Percentiles rank a stretch among this genome's conserved stretches.
Conservation (phyloP, 2,888 invertebrate genomes). For the Cynaeus angustus region DNA sequence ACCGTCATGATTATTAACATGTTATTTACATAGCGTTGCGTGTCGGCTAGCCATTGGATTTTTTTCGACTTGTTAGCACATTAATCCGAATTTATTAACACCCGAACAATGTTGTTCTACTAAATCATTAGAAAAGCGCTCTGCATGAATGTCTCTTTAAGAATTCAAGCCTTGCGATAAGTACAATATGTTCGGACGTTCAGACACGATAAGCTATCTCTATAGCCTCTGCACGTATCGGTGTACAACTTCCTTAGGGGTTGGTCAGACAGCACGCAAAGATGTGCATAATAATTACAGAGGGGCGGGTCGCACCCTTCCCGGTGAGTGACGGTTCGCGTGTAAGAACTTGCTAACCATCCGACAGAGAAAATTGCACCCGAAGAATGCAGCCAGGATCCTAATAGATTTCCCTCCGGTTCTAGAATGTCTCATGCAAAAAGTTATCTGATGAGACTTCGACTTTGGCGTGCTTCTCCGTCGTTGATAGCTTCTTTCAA, state of each 20-base stretch:
- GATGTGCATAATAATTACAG: slow-evolving; percentile 70
- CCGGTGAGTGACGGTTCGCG: slow-evolving; percentile 58
- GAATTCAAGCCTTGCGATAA: slow-evolving; percentile 48
- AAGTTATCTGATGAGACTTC: slow-evolving; percentile 47
- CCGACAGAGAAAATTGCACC: slow-evolving; percentile 33
- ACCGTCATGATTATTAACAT: slow-evolving; percentile 48
- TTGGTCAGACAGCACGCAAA: slow-evolving; percentile 67
- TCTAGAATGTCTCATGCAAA: slow-evolving; percentile 46
- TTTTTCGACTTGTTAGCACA: slow-evolving; percentile 55
- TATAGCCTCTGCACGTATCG: slow-evolving; percentile 63
- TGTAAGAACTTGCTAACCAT: slow-evolving; percentile 54
- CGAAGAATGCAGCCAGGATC: slow-evolving; percentile 35
- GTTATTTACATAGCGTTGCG: slow-evolving; percentile 50
- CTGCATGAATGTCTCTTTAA: slow-evolving; percentile 52
- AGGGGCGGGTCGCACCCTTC: slow-evolving; percentile 47
- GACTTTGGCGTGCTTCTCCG: slow-evolving; percentile 41
- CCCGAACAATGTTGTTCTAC: slow-evolving; percentile 43
- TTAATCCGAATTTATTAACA: slow-evolving; percentile 54
- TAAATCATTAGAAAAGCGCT: slow-evolving; percentile 49
- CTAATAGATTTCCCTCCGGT: slow-evolving; percentile 44
- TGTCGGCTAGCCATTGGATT: slow-evolving; percentile 44
- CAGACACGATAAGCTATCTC: slow-evolving; percentile 62
- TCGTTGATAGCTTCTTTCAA: slow-evolving; percentile 43
- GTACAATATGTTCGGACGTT: slow-evolving; percentile 55
- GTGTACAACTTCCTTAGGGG: slow-evolving; percentile 68